phyloP scores from a whole-genome alignment of 2,113 vertebrate genomes.

The Tyto alba region DNA sequence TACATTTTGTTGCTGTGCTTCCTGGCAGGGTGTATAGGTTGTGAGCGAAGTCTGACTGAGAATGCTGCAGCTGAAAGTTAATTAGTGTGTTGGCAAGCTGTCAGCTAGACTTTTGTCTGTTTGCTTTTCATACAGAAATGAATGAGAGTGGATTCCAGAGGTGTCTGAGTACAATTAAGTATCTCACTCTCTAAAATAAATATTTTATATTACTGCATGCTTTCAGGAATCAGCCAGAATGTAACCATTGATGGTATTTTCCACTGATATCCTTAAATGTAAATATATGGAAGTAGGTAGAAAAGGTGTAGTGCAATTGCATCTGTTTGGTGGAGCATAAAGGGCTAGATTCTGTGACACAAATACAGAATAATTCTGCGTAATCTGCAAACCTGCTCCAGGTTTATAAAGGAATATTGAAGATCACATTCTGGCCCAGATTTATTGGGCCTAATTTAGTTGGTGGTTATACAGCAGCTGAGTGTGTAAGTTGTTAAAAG shows the following conservation, averaged over 20 bases:
- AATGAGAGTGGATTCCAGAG: constrained; percentile 65
- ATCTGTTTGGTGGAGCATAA: not conserved
- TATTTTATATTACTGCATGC: constrained; percentile 40
- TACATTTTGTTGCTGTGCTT: constrained; percentile 1
- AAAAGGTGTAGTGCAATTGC: not conserved
- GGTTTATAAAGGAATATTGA: not conserved
- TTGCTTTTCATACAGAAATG: constrained; percentile 56
- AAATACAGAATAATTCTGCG: not conserved
- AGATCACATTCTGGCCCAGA: not conserved
- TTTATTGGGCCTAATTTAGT: not conserved
- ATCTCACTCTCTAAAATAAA: constrained; percentile 59
- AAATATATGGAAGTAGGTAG: constrained; percentile 17
- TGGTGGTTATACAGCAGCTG: not conserved
- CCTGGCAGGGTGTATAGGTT: constrained; percentile 38
- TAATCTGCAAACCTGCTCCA: not conserved
- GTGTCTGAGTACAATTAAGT: constrained; percentile 63
- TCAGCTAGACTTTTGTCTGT: constrained; percentile 61
- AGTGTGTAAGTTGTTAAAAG: not conserved
- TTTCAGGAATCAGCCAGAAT: constrained; percentile 53
- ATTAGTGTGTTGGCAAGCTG: constrained; percentile 68
- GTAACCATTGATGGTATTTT: constrained; percentile 32
- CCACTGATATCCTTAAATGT: constrained; percentile 28
- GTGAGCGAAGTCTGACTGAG: constrained; percentile 37
- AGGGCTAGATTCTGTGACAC: not conserved
- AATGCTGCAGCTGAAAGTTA: constrained; percentile 61